These are phyloP conservation scores for Drosophila hawaiiensis DNA, from an alignment of 2,888 invertebrate species.

Conservation along the genomic window DNA sequence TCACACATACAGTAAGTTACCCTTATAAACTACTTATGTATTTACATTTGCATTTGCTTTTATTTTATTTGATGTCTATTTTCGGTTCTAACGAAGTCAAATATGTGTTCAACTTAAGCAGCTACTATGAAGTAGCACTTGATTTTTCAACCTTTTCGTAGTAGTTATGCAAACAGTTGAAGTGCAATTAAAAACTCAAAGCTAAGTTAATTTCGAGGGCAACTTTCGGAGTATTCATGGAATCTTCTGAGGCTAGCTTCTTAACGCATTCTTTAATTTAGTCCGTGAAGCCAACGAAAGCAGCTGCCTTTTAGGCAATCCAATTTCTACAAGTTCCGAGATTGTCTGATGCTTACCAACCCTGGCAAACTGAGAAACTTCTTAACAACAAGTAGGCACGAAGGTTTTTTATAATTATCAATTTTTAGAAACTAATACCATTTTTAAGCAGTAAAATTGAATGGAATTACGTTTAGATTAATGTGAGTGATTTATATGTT, in stretches of 20 bases:
- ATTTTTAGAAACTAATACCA: conserved; percentile 30
- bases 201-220: conserved; percentile 24
- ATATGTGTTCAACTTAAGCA: conserved; percentile 13
- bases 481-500: conserved; percentile 22
- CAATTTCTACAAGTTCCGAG: conserved; percentile 13
- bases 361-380: conserved; percentile 42
- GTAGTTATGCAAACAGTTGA: conserved; percentile 40
- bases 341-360: conserved; percentile 19
- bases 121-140: conserved; percentile 4
- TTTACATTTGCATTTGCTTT: background rate
- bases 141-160: conserved; percentile 13
- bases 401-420: conserved; percentile 34
- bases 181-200: conserved; percentile 51
- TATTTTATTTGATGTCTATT: background rate
- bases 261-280: conserved; percentile 14
- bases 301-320: background rate
- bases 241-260: conserved; percentile 23
- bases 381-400: conserved; percentile 52
- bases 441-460: conserved; percentile 22
- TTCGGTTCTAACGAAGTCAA: background rate
- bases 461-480: conserved; percentile 24
- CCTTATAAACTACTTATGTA: conserved; percentile 4
- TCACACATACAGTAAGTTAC: conserved; percentile 48
- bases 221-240: conserved; percentile 37
- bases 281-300: conserved; percentile 20